Conservation (phyloP, 2,113 vertebrate species). For the Colaptes auratus region DNA sequence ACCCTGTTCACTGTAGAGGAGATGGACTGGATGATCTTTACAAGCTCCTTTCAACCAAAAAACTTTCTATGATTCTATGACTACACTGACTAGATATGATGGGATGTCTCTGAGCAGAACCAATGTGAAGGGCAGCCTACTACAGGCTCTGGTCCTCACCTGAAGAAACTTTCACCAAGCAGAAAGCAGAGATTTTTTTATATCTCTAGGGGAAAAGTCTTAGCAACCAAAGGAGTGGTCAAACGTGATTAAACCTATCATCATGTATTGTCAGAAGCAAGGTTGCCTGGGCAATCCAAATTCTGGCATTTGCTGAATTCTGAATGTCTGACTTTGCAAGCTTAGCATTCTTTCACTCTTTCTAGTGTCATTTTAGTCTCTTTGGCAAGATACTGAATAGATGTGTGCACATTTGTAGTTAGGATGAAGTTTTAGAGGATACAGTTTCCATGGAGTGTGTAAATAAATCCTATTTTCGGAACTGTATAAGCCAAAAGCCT, state of each 20-base stretch:
- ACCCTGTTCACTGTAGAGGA: neutral
- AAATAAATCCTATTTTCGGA: conserved; percentile 44
- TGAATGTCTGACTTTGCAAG: conserved; percentile 14
- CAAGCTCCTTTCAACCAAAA: neutral
- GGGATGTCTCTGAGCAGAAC: neutral
- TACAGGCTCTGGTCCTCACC: accelerated
- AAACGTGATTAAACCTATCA: neutral
- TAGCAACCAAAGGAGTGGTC: neutral
- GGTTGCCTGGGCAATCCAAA: neutral
- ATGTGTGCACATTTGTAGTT: neutral
- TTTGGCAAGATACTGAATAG: conserved; percentile 7
- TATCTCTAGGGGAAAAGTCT: neutral
- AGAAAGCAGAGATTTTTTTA: neutral
- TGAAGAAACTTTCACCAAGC: neutral
- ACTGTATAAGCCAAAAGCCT: neutral
- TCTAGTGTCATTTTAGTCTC: conserved; percentile 1
- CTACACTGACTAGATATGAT: neutral
- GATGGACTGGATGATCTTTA: neutral
- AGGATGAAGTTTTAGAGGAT: conserved; percentile 2
- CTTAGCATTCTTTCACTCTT: conserved; percentile 12
- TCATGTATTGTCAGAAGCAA: neutral
- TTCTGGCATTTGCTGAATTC: neutral
- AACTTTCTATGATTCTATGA: neutral
- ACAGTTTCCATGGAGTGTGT: conserved; percentile 16
- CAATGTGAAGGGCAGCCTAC: accelerated